These are phyloP conservation scores for Melitaea cinxia DNA, from an alignment of 1,140 invertebrate genomes.

Conservation along the genomic window DNA sequence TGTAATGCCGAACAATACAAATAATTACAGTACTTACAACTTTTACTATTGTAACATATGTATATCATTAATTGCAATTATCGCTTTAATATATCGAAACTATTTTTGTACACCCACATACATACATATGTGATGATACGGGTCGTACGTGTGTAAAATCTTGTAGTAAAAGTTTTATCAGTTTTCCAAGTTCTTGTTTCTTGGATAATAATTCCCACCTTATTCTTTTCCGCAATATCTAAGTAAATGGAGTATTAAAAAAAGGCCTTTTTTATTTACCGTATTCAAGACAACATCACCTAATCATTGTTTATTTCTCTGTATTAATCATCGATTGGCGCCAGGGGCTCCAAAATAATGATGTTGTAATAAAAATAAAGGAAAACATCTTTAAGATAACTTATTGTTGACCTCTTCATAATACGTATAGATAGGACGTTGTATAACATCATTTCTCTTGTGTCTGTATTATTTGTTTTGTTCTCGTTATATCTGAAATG, in stretches of 20 bases:
- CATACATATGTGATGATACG: no score
- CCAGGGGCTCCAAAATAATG: neutral
- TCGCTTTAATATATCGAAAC: neutral
- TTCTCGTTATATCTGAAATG: neutral
- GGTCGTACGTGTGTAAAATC: no score
- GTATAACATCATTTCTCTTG: conserved; percentile 26
- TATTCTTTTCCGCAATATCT: no score
- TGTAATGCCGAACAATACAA: neutral
- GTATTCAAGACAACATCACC: no score
- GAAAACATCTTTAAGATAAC: conserved; percentile 25
- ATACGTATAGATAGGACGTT: neutral
- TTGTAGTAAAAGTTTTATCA: no score
- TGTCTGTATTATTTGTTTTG: conserved; percentile 4
- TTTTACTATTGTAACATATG: conserved; percentile 6
- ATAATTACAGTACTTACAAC: neutral
- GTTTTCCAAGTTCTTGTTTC: no score
- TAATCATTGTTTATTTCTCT: neutral
- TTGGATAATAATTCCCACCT: no score
- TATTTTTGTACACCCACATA: no score
- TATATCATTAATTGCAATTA: conserved; percentile 7
- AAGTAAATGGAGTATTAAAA: no score
- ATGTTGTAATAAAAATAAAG: conserved; percentile 35
- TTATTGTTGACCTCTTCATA: conserved; percentile 27
- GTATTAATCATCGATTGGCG: neutral
- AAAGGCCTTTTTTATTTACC: no score